Conservation (phyloP, 1,140 invertebrate species). For the Trialeurodes vaporariorum region DNA sequence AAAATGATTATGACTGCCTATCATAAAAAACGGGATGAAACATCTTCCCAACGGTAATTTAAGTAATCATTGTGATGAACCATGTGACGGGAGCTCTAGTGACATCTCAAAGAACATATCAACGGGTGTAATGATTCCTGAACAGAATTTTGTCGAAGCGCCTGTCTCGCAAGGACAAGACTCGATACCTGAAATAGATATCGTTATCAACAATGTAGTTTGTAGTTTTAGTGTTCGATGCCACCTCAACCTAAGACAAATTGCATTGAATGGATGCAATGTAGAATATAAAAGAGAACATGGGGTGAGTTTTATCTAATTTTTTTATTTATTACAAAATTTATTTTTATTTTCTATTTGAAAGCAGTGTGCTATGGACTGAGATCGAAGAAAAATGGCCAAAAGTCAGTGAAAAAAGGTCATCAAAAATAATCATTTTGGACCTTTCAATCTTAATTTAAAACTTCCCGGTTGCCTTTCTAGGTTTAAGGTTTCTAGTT, state of each 20-base stretch:
- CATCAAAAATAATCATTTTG: too few relatives aligned
- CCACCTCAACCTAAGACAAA: conserved; percentile 90
- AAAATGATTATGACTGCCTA: neutral
- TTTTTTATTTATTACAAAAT: too few relatives aligned
- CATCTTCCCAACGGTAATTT: neutral
- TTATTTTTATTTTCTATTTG: too few relatives aligned
- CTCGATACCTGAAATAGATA: conserved; percentile 51
- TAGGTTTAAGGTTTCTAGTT: too few relatives aligned
- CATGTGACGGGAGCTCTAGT: neutral
- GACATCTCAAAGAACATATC: neutral
- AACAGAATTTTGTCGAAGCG: neutral
- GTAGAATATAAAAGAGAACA: conserved; percentile 93
- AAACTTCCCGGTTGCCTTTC: too few relatives aligned
- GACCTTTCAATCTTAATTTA: too few relatives aligned
- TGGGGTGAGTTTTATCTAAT: conserved; percentile 46
- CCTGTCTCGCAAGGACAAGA: neutral
- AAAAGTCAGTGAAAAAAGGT: too few relatives aligned
- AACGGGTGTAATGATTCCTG: neutral
- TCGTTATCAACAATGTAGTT: conserved; percentile 97
- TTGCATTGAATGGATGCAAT: conserved; percentile 84
- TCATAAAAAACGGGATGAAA: neutral
- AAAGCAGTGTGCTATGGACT: too few relatives aligned
- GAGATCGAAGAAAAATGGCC: too few relatives aligned
- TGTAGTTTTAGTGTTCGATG: conserved; percentile 95
- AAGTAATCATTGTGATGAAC: neutral